A percentile compares a stretch with the other conserved stretches of the same genome.
These are phyloP conservation scores for Mizuhopecten yessoensis DNA, from an alignment of 1,140 invertebrate species.

Conservation along the genomic window DNA sequence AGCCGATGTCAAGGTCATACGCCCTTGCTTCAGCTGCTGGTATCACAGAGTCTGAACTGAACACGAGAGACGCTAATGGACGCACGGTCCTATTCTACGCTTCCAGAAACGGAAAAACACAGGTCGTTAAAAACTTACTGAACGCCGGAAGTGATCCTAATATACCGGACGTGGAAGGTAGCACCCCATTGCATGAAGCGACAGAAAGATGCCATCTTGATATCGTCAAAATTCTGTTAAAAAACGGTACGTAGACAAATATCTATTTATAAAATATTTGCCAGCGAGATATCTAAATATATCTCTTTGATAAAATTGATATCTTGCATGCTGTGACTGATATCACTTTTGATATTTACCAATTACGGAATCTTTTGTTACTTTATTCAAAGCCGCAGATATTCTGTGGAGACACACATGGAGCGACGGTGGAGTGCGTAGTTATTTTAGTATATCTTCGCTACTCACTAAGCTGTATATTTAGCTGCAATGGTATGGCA, in stretches of 20 bases:
- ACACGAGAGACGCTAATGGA: slow-evolving; percentile 58
- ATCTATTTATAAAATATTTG: too few species aligned
- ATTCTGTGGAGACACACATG: too few species aligned
- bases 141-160: slow-evolving; percentile 63
- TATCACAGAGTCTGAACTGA: slow-evolving; percentile 58
- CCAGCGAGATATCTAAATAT: too few species aligned
- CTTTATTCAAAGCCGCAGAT: too few species aligned
- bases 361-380: too few species aligned
- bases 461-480: too few species aligned
- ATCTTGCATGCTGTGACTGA: too few species aligned
- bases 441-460: too few species aligned
- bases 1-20: slow-evolving; percentile 34
- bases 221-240: slow-evolving; percentile 59
- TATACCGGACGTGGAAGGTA: slow-evolving; percentile 54
- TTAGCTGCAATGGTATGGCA: too few species aligned
- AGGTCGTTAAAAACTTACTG: slow-evolving; percentile 59
- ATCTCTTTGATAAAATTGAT: too few species aligned
- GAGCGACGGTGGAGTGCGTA: too few species aligned
- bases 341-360: too few species aligned
- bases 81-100: slow-evolving; percentile 61
- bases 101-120: slow-evolving; percentile 55
- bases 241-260: slow-evolving; percentile 49
- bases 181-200: slow-evolving; percentile 60
- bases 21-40: slow-evolving; percentile 53
- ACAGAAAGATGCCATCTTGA: slow-evolving; percentile 59